These are phyloP conservation scores for Craniophora ligustri DNA, from an alignment of 2,888 invertebrate species.

Conservation along the genomic window DNA sequence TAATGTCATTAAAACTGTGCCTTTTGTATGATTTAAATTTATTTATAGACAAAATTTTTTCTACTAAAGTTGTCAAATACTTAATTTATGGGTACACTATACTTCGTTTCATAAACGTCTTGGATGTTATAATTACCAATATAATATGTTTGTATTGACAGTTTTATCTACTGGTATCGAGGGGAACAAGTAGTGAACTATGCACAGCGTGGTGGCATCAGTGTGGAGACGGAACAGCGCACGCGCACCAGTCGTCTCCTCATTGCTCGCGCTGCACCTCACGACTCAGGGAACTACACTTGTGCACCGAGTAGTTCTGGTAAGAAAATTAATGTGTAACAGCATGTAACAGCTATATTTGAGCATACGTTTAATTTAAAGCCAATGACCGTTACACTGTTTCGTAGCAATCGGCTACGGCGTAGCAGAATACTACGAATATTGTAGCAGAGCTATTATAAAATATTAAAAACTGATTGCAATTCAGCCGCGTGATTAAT, in stretches of 20 bases:
- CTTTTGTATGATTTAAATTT: too few species aligned
- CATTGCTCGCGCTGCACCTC: constrained; percentile 94
- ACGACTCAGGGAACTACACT: constrained; percentile 96
- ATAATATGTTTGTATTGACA: constrained; percentile 46
- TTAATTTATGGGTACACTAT: too few species aligned
- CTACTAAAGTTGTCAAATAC: too few species aligned
- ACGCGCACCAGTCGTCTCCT: constrained; percentile 95
- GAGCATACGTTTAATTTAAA: neutral
- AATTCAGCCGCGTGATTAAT: too few species aligned
- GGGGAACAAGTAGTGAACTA: constrained; percentile 95
- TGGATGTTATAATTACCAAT: neutral
- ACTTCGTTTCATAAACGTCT: too few species aligned
- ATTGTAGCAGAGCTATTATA: neutral
- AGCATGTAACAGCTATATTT: too few species aligned
- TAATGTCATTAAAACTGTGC: too few species aligned
- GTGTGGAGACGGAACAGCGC: constrained; percentile 95
- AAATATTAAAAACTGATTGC: neutral
- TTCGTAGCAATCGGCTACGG: constrained; percentile 19
- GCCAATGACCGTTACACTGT: neutral
- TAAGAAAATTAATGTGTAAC: constrained; percentile 59
- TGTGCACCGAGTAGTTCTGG: constrained; percentile 95
- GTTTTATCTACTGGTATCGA: constrained; percentile 95
- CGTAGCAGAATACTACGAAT: constrained; percentile 29
- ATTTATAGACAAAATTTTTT: too few species aligned
- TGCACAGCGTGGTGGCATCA: constrained; percentile 95